These are phyloP conservation scores for Spilosoma lubricipeda DNA, from an alignment of 2,888 invertebrate genomes.

Conservation along the genomic window DNA sequence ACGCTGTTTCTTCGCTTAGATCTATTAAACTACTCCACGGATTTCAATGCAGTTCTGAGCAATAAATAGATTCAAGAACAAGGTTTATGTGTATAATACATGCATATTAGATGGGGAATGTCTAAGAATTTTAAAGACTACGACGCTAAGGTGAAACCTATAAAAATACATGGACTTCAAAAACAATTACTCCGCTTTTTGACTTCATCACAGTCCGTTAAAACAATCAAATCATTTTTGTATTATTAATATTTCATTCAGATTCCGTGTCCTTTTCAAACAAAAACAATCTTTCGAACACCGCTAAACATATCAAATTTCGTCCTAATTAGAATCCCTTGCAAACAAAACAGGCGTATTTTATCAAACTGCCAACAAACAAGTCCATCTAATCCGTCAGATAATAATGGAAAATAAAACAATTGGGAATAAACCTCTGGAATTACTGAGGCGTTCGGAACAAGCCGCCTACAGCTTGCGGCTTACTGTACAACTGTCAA, in stretches of 20 bases:
- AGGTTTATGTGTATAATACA: too few relatives aligned
- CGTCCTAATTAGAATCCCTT: not conserved
- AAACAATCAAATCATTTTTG: too few relatives aligned
- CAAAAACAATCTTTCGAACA: not conserved
- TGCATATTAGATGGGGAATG: too few relatives aligned
- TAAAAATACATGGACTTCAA: too few relatives aligned
- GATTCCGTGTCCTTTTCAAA: not conserved
- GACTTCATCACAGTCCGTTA: too few relatives aligned
- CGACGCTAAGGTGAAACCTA: too few relatives aligned
- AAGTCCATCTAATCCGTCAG: constrained; percentile 14
- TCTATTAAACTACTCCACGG: too few relatives aligned
- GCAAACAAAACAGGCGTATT: constrained; percentile 9
- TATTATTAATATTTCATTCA: not conserved
- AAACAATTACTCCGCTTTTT: too few relatives aligned
- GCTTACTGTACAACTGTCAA: constrained; percentile 9
- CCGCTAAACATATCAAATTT: not conserved
- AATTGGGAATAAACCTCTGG: constrained; percentile 21
- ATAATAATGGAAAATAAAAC: constrained; percentile 26
- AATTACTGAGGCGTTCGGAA: constrained; percentile 18
- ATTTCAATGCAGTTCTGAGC: too few relatives aligned
- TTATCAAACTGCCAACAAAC: constrained; percentile 13
- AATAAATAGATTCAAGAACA: too few relatives aligned
- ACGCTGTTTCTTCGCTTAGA: too few relatives aligned
- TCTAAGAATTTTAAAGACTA: too few relatives aligned
- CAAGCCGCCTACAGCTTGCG: constrained; percentile 8